These are phyloP conservation scores for Sinelater perroti DNA, from an alignment of 2,888 invertebrate genomes.

Conservation along the genomic window DNA sequence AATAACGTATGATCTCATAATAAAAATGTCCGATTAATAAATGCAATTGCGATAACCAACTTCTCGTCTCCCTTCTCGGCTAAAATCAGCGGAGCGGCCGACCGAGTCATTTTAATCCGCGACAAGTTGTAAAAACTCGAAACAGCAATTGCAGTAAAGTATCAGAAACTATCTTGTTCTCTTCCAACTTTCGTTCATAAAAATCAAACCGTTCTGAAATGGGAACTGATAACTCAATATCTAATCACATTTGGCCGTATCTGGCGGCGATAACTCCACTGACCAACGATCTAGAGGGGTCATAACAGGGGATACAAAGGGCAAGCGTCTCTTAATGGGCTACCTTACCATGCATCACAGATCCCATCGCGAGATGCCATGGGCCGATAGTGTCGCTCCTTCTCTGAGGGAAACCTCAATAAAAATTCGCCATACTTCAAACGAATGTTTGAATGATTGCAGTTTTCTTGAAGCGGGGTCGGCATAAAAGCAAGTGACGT, in stretches of 20 bases:
- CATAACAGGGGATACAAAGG: slow-evolving; percentile 39
- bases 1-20: slow-evolving; percentile 18
- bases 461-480: slow-evolving; percentile 11
- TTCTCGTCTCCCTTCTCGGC: slow-evolving; percentile 3
- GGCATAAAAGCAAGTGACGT: slow-evolving; percentile 15
- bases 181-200: slow-evolving; percentile 52
- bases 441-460: slow-evolving; percentile 23
- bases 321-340: slow-evolving; percentile 38
- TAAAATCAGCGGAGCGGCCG: not conserved
- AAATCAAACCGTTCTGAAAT: slow-evolving; percentile 52
- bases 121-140: slow-evolving; percentile 32
- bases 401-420: not conserved
- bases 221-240: slow-evolving; percentile 52
- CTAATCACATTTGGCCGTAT: slow-evolving; percentile 47
- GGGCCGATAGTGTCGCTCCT: slow-evolving; percentile 17
- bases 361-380: slow-evolving; percentile 22
- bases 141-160: slow-evolving; percentile 40
- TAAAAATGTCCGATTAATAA: slow-evolving; percentile 8
- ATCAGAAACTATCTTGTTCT: slow-evolving; percentile 43
- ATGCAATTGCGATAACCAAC: not conserved
- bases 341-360: slow-evolving; percentile 32
- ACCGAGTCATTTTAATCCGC: slow-evolving; percentile 20
- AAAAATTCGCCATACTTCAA: slow-evolving; percentile 22
- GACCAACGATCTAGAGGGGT: slow-evolving; percentile 42
- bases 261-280: slow-evolving; percentile 44